Base-by-base conservation (phyloP, 2,888 invertebrate species). In the Catocala sponsa region DNA sequence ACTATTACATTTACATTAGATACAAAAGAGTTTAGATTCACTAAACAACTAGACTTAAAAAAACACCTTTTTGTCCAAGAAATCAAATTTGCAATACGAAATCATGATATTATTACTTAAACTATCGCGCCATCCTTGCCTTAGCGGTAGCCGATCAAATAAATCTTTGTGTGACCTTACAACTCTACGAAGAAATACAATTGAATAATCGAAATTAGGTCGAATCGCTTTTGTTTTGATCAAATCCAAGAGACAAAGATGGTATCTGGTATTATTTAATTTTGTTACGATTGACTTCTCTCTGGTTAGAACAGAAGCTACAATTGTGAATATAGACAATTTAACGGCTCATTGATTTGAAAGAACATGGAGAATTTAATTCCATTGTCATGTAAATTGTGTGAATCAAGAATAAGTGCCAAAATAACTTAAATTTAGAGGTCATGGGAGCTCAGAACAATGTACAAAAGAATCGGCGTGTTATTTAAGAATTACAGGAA, bases 371-470 rank as follows among this genome's bases (percentile, higher is more conserved):
- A 2, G 13, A 6, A 44, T 2, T 9, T 46, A 15, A 15, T 33
- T 15, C 47, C 11, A 59, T 55, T 60, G 43, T 60, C 13, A 38
- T 51, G 41, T 13, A 55, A 60, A 60, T 44, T 12, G 38, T 41
- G 55, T 35, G 60, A 50, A 32, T 13, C 33, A 15, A 11, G 7
- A 49, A 43, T 44, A 38, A 47, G 2, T 46, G 12, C 5, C 35
- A 59, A 48, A 53, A 53, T 42, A 38, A 35, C 11, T 38, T 4
- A 25, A 38, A 38, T 50, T 10, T 35, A 44, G 50, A 60, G 57
- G 66, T 76, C 72, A 76, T 66, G 60, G 58, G 57, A 59, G 12
- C 53, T 65, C 63, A 49, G 25, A 42, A 53, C 53, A 53, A 55
- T 50, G n/a, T 32, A 55, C 60, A 55, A 55, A 50, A 44, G 57